Evolutionary conservation across 2,797 vertebrate species (phyloP).

Genomic region (Amblyraja radiata): DNA sequence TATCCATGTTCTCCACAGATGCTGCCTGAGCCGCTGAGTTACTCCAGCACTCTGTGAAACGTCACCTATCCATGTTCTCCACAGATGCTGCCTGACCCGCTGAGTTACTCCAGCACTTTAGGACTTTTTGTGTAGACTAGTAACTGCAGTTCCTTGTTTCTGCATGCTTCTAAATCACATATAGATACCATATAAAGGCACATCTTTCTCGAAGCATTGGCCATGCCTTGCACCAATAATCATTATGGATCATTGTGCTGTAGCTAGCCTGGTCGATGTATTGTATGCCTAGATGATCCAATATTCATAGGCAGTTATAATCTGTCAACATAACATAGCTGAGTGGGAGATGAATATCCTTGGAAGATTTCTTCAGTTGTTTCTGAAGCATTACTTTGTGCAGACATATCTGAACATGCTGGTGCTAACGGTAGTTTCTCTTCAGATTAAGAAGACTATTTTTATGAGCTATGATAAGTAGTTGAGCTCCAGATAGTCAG

Average conservation of each 20-base stretch:
- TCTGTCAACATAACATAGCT: background rate
- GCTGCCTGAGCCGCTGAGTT: too few species aligned
- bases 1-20: too few species aligned
- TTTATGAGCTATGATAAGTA: constrained; percentile 63
- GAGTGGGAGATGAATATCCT: background rate
- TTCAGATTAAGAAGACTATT: constrained; percentile 61
- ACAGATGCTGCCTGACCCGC: too few species aligned
- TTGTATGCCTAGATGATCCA: background rate
- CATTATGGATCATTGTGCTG: background rate
- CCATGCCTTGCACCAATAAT: background rate
- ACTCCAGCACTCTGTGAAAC: too few species aligned
- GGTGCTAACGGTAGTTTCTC: background rate
- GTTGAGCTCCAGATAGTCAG: constrained; percentile 51
- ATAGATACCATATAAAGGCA: too few species aligned
- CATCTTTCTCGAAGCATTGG: background rate
- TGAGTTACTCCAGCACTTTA: too few species aligned
- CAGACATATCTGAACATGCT: too few species aligned
- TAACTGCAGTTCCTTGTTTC: too few species aligned
- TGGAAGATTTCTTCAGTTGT: background rate
- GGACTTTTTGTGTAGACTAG: too few species aligned
- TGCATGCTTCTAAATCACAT: too few species aligned
- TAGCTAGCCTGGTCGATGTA: too few species aligned
- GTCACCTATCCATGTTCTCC: too few species aligned
- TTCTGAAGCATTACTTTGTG: background rate
- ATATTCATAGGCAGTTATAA: background rate